phyloP scores from a whole-genome alignment of 2,888 invertebrate genomes.

The Apotomis turbidana region DNA sequence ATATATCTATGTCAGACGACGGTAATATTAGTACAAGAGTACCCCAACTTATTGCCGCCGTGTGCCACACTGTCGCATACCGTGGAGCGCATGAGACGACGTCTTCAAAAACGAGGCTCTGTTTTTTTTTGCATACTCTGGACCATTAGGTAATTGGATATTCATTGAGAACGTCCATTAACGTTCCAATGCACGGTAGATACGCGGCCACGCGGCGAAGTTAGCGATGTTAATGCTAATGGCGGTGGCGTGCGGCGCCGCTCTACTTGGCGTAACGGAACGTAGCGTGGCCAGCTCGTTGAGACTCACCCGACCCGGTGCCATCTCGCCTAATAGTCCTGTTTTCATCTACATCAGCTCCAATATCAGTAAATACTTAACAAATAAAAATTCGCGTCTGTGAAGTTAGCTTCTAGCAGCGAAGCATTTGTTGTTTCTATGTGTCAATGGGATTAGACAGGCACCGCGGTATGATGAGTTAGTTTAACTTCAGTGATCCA shows the following conservation, averaged over 20 bases:
- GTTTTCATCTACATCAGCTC: background rate
- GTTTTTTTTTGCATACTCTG: background rate
- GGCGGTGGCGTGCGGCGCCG: slow-evolving; percentile 62
- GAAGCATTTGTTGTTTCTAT: no score
- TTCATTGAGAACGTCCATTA: slow-evolving; percentile 28
- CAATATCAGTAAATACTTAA: background rate
- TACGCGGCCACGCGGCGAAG: slow-evolving; percentile 49
- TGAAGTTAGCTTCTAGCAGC: no score
- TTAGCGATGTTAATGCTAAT: slow-evolving; percentile 59
- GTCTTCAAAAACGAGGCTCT: background rate
- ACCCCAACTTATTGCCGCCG: no score
- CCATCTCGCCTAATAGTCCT: no score
- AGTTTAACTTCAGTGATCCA: no score
- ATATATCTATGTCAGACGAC: no score
- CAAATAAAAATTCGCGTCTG: no score
- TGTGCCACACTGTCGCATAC: no score
- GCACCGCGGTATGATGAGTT: no score
- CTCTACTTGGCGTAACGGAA: slow-evolving; percentile 71
- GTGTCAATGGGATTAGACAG: no score
- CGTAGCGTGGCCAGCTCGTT: slow-evolving; percentile 56
- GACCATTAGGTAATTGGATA: slow-evolving; percentile 12
- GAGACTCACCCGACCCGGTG: no score
- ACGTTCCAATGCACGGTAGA: slow-evolving; percentile 39
- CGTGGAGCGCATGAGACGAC: background rate
- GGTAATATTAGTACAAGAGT: no score